phyloP scores from a whole-genome alignment of 2,113 vertebrate genomes.

The Scalopus aquaticus region DNA sequence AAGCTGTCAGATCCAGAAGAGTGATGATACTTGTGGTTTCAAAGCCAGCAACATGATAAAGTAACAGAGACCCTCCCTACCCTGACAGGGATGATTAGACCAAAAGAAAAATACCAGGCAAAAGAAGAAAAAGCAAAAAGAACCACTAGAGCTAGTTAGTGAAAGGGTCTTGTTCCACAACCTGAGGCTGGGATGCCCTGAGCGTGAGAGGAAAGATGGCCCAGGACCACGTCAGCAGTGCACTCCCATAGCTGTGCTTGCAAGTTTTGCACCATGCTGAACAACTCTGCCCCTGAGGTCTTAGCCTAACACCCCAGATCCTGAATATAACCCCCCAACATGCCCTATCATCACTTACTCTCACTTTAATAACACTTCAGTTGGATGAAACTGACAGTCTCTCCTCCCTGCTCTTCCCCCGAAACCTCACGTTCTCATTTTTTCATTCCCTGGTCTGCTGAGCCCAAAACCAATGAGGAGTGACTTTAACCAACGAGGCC shows the following conservation, averaged over 20 bases:
- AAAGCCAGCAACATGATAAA: not conserved
- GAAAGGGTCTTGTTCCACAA: not conserved
- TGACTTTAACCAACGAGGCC: not conserved
- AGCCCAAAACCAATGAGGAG: not conserved
- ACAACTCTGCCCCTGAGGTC: not conserved
- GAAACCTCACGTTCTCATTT: not conserved
- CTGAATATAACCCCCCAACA: not conserved
- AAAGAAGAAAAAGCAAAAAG: not conserved
- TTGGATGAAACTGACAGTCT: not conserved
- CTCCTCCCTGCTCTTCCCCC: not conserved
- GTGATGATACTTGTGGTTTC: not conserved
- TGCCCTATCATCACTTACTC: not conserved
- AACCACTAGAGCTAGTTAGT: not conserved
- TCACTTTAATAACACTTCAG: not conserved
- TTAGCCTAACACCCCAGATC: not conserved
- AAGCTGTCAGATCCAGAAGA: not conserved
- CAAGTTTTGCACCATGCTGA: not conserved
- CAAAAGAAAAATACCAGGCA: not conserved
- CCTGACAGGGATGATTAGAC: not conserved
- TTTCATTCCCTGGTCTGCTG: slow-evolving; percentile 22
- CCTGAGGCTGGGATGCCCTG: too few species aligned
- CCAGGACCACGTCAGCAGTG: not conserved
- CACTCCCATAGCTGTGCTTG: not conserved
- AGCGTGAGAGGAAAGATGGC: not conserved
- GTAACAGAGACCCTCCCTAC: not conserved